Base-by-base conservation (phyloP, 92 coral and sea anemone species). In the Muricea muricata region DNA sequence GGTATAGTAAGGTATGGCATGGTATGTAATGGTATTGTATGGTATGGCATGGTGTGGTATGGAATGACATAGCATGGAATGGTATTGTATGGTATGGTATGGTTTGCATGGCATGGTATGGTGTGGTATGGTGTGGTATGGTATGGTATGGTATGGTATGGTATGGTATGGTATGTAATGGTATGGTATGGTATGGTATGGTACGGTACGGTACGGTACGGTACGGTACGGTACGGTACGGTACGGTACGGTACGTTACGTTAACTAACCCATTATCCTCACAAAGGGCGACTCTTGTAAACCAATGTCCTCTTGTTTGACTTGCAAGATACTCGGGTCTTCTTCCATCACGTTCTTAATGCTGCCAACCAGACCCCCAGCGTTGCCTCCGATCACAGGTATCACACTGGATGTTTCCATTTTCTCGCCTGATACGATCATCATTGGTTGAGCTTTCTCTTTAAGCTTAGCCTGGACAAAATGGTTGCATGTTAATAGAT, bases 311-410 rank as follows among this genome's bases (percentile, higher is more conserved):
- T 75, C 74, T 23, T 25, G 60, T 8, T 56, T 85, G 13, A 25
- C 77, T 33, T 26, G 25, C 0, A 24, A 26, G 28, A 26, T 46
- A 46, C 32, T 20, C 25, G 73, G 30, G 47, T 45, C 58, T 6
- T 86, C 93, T 65, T 66, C 89, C 92, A 71, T 52, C 56, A 24
- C 88, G 40, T 34, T 86, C 82, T 42, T 86, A 84, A 23, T 65
- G 7, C 69, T 85, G 21, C 91, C 89, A 39, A 97, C 97, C 30
- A 92, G 91, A 35, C 91, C 98, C 28, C 94, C 97, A 11, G 90
- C 93, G 7, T 94, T 91, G 85, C 86, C 86, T 69, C 65, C 86
- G 33, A 85, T 83, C 81, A 89, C 92, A 30, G 93, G 90, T 70
- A 63, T 63, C 4, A 63, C 35, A 63, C 70, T 63, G 11, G 70